Evolutionary conservation across 2,888 invertebrate genomes (phyloP).

Genomic region (Ischnus inquisitorius): DNA sequence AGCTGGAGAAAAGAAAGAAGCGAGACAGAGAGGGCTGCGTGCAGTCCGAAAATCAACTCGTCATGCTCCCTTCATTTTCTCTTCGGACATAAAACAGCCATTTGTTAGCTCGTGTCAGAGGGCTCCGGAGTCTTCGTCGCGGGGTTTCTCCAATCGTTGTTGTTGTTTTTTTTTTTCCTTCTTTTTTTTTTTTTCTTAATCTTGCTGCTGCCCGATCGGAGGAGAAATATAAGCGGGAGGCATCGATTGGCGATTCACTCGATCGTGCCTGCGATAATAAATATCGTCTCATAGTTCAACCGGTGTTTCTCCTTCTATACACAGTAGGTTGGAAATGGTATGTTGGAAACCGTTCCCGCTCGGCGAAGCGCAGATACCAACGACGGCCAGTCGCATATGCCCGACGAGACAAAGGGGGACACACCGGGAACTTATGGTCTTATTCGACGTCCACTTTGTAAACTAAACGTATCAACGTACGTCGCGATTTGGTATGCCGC

Average conservation of each 20-base stretch:
- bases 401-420: constrained; percentile 46
- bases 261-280: constrained; percentile 82
- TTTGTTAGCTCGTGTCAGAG: constrained; percentile 84
- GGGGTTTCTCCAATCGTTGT: constrained; percentile 79
- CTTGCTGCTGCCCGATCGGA: constrained; percentile 69
- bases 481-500: constrained; percentile 78
- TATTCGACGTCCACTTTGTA: constrained; percentile 78
- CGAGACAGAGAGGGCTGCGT: constrained; percentile 68
- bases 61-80: constrained; percentile 85
- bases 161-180: constrained; percentile 63
- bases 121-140: constrained; percentile 78
- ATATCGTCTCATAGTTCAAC: constrained; percentile 71
- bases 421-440: neutral
- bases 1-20: constrained; percentile 21
- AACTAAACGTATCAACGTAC: constrained; percentile 78
- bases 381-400: neutral
- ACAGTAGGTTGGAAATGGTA: constrained; percentile 19
- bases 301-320: constrained; percentile 25
- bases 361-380: constrained; percentile 30
- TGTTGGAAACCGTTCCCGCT: constrained; percentile 24
- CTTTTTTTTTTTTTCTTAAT: constrained; percentile 67
- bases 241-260: constrained; percentile 85
- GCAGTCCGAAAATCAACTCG: constrained; percentile 84
- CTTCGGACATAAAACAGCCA: constrained; percentile 84
- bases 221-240: constrained; percentile 77